Base-by-base conservation (phyloP, 2,888 invertebrate species). In the Sarcophaga variegata region DNA sequence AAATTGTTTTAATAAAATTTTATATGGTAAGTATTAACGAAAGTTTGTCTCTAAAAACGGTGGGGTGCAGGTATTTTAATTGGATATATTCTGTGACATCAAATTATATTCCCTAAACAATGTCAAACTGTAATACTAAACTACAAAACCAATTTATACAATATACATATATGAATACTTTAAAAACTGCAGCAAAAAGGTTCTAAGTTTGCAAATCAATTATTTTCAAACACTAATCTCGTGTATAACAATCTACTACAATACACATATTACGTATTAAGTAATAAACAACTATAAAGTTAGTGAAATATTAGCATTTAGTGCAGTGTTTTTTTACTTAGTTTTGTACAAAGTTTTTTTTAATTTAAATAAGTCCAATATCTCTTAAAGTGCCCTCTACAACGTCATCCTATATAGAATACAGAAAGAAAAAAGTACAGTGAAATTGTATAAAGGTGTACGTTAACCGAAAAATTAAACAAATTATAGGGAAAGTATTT, bases 361-460 rank as follows among this genome's bases (percentile, higher is more conserved):
- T 71, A 60, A 81, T 72, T 91, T 96, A 98, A 94, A 97, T 96
- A 93, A 98, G 96, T 94, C 98, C 98, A 95, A 98, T 97, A 94
- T 98, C 98, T 94, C 97, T 96, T 93, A 98, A 96, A 93, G 98
- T 97, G 93, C 97, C 97, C 94, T 98, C 98, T 94, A 98, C 96
- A 92, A 97, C 97, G 96, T 98, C 98, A 94, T 98, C 98, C 98
- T 97, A 95, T 91, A 91, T 90, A 90, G 37, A 91, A 90, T 91
- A 90, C 91, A 90, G 87, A 89, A 89, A 89, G 89, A 86, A 89
- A 88, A 88, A 90, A 91, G 89, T 88, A 88, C 88, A 88, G 89
- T 85, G 89, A 87, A 88, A 84, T 54, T 89, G 88, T 89, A 89
- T 89, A 72, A 69, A 72, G 12, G 76, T 84, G 66, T 75, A 54